Evolutionary conservation across 2,888 invertebrate genomes (phyloP).

Genomic region (Iselma pallidipennis): DNA sequence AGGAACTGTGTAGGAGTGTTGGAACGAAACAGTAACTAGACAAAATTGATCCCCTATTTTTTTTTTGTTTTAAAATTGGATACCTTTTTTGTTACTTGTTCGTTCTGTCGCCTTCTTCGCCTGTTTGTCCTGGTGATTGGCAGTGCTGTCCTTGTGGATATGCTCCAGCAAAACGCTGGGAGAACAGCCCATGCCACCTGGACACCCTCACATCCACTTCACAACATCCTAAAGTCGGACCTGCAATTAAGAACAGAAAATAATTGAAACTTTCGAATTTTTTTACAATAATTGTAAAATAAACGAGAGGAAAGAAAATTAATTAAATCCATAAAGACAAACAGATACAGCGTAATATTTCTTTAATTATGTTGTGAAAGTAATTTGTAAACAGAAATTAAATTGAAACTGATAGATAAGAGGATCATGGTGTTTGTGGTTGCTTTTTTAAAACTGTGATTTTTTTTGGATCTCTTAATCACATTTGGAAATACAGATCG

Average conservation of each 20-base stretch:
- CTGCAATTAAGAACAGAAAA: neutral
- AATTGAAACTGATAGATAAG: no score
- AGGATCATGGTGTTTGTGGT: no score
- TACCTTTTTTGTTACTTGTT: constrained; percentile 39
- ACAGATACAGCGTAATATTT: no score
- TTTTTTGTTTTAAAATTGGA: no score
- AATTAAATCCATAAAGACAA: constrained; percentile 2
- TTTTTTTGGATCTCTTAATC: neutral
- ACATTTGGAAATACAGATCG: neutral
- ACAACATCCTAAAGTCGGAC: constrained; percentile 14
- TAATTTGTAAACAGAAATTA: constrained; percentile 4
- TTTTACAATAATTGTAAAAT: neutral
- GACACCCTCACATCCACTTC: constrained; percentile 23
- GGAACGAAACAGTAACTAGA: no score
- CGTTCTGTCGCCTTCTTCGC: neutral
- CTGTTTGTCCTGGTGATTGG: constrained; percentile 43
- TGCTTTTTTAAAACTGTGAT: no score
- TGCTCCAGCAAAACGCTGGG: constrained; percentile 67
- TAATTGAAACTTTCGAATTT: neutral
- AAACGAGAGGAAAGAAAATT: constrained; percentile 1
- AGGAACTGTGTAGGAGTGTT: neutral
- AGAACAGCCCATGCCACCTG: constrained; percentile 64
- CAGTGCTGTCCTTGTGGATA: constrained; percentile 62
- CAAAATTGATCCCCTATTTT: no score
- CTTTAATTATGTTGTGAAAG: neutral